Evolutionary conservation across 2,888 invertebrate genomes (phyloP).

Genomic region (Nysson spinosus): DNA sequence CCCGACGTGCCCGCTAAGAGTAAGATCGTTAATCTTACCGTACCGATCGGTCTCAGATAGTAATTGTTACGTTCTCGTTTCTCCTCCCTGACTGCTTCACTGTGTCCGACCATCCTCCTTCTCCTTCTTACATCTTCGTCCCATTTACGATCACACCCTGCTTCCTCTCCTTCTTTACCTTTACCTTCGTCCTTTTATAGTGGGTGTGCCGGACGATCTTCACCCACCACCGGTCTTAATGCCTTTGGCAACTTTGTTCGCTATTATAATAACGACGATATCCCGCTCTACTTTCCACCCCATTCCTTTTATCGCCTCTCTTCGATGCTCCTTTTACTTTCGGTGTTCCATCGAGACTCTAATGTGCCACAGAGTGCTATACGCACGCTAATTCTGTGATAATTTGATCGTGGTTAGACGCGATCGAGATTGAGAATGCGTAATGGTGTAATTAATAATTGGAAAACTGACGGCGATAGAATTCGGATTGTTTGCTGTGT

Average conservation of each 20-base stretch:
- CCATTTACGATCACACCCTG: not conserved
- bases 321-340: conserved; percentile 14
- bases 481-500: too few species aligned
- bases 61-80: conserved; percentile 77
- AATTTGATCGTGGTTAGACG: too few species aligned
- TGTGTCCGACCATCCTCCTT: conserved; percentile 51
- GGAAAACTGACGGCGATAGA: too few species aligned
- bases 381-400: too few species aligned
- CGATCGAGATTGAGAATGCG: too few species aligned
- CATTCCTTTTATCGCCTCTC: conserved; percentile 2
- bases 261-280: conserved; percentile 58
- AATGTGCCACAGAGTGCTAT: too few species aligned
- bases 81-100: conserved; percentile 70
- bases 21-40: conserved; percentile 77
- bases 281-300: too few species aligned
- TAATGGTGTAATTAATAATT: too few species aligned
- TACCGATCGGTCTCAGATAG: conserved; percentile 77
- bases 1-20: conserved; percentile 71
- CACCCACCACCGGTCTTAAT: conserved; percentile 65
- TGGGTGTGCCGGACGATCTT: conserved; percentile 52
- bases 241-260: conserved; percentile 67
- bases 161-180: conserved; percentile 3
- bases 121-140: conserved; percentile 13
- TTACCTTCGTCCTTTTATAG: conserved; percentile 47
- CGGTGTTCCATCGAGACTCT: not conserved